Percentiles rank a stretch among this genome's conserved stretches.
Conservation (phyloP, 2,888 invertebrate species). For the Nasonia oneida region DNA sequence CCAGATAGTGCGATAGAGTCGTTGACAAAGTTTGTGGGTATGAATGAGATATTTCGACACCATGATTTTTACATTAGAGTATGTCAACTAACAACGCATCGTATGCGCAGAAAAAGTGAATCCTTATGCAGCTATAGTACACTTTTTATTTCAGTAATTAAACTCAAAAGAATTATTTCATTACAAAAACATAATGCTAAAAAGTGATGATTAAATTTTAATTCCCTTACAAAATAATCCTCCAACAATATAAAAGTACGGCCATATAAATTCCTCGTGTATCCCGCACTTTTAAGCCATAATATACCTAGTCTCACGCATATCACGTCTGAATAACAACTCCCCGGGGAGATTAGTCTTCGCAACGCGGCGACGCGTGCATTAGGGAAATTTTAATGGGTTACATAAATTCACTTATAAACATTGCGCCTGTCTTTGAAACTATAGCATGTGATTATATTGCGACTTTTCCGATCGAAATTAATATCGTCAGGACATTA, state of each 20-base stretch:
- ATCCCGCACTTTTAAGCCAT: not conserved
- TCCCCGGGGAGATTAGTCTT: not conserved
- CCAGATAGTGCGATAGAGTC: not conserved
- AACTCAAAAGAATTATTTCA: not conserved
- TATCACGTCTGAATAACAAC: not conserved
- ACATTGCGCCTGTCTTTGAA: not conserved
- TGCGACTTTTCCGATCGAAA: not conserved
- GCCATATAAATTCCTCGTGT: not conserved
- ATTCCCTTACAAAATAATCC: not conserved
- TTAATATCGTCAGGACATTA: not conserved
- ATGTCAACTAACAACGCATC: too few species aligned
- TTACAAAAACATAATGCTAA: not conserved
- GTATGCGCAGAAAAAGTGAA: too few species aligned
- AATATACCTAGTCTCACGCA: not conserved
- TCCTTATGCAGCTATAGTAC: not conserved
- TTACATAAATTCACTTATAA: not conserved
- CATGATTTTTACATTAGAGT: not conserved
- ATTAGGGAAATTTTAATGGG: not conserved
- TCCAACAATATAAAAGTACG: not conserved
- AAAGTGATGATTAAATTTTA: not conserved
- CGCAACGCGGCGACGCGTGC: not conserved
- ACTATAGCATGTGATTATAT: not conserved
- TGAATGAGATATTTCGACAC: not conserved
- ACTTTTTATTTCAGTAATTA: not conserved
- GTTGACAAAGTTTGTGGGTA: not conserved